phyloP scores from a whole-genome alignment of 2,113 vertebrate species.

The Gymnobelideus leadbeateri region DNA sequence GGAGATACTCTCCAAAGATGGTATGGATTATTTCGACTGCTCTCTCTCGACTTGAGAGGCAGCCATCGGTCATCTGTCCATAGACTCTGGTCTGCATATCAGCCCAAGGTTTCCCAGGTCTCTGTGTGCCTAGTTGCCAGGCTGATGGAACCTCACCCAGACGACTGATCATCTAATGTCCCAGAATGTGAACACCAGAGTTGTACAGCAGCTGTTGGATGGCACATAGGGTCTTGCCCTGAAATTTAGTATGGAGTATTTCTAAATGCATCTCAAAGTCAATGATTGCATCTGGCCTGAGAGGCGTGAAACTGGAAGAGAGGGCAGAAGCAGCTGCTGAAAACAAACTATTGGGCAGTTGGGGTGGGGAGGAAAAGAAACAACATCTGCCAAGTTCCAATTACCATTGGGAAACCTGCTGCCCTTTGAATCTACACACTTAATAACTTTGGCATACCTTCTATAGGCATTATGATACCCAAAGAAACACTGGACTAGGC shows the following conservation, averaged over 20 bases:
- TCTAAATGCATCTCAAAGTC: constrained; percentile 3
- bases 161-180: neutral
- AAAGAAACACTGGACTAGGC: neutral
- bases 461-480: neutral
- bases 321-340: neutral
- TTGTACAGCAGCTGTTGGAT: neutral
- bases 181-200: neutral
- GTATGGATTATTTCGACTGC: neutral
- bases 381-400: neutral
- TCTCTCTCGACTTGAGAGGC: neutral
- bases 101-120: neutral
- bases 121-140: neutral
- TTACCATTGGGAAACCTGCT: no score
- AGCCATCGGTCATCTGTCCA: neutral
- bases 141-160: neutral
- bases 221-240: neutral
- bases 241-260: neutral
- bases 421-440: neutral
- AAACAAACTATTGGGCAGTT: neutral
- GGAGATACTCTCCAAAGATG: neutral
- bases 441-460: neutral
- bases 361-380: neutral
- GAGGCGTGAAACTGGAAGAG: neutral
- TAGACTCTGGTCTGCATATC: neutral
- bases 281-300: no score